Percentiles rank a stretch among this genome's conserved stretches.
phyloP scores from a whole-genome alignment of 2,113 vertebrate genomes.

The Xenopus laevis region DNA sequence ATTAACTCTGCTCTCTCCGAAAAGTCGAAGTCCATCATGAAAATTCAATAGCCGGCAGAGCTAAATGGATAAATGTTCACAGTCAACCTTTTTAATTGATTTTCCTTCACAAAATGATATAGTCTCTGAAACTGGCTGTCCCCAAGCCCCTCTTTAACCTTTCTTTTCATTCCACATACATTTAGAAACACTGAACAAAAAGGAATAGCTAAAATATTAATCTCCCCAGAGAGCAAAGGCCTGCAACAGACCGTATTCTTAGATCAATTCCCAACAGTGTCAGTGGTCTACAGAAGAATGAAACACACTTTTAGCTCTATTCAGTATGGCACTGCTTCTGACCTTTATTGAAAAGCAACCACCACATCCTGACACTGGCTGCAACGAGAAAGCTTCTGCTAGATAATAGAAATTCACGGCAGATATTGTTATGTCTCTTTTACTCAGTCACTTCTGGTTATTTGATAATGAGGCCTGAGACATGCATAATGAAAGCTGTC shows the following conservation, averaged over 20 bases:
- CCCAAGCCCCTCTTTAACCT: constrained; percentile 83
- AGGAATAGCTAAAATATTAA: constrained; percentile 83
- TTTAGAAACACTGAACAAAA: constrained; percentile 76
- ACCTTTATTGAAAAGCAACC: constrained; percentile 76
- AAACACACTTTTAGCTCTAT: constrained; percentile 73
- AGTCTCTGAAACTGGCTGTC: constrained; percentile 82
- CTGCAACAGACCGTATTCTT: constrained; percentile 73
- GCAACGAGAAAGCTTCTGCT: constrained; percentile 63
- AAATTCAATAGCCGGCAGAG: constrained; percentile 97
- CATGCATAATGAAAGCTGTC: constrained; percentile 92
- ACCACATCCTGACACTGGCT: constrained; percentile 67
- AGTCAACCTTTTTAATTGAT: constrained; percentile 98
- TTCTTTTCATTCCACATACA: constrained; percentile 81
- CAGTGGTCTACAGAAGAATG: constrained; percentile 72
- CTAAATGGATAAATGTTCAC: constrained; percentile 98
- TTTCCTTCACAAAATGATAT: constrained; percentile 97
- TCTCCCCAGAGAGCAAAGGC: constrained; percentile 77
- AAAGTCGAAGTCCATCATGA: constrained; percentile 97
- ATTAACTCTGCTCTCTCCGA: constrained; percentile 94
- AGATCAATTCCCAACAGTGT: constrained; percentile 81
- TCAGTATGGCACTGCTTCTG: constrained; percentile 69
- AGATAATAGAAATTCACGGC: constrained; percentile 88
- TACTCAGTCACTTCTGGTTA: constrained; percentile 87
- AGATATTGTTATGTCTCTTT: constrained; percentile 77
- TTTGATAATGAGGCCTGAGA: constrained; percentile 81